A percentile compares a stretch with the other conserved stretches of the same genome.
Evolutionary conservation across 2,888 invertebrate species (phyloP).

Genomic region (Creontiades dilutus): DNA sequence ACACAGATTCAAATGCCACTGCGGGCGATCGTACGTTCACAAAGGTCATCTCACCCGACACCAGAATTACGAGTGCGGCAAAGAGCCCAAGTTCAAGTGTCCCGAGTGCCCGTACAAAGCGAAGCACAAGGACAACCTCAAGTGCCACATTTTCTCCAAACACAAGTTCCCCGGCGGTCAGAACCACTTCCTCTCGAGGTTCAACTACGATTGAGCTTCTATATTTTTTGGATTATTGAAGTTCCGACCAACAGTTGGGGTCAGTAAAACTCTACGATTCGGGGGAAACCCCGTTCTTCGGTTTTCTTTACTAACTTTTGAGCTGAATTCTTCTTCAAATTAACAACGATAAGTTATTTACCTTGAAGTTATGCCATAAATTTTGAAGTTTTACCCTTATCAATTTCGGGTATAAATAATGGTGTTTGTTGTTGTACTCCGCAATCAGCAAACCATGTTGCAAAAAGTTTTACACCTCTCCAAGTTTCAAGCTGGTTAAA

Average conservation of each 20-base stretch:
- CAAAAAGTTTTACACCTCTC: no score
- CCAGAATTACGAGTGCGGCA: slow-evolving; percentile 72
- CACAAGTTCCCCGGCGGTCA: slow-evolving; percentile 55
- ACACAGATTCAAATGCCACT: slow-evolving; percentile 74
- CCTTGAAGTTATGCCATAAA: no score
- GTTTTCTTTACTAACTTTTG: no score
- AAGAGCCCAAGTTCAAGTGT: slow-evolving; percentile 72
- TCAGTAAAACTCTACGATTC: no score
- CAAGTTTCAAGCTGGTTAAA: no score
- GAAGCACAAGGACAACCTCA: slow-evolving; percentile 71
- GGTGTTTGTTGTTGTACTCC: no score
- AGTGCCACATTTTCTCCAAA: slow-evolving; percentile 57
- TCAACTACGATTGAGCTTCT: background rate
- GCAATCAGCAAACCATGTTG: no score
- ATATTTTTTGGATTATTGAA: background rate
- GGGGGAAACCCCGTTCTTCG: no score
- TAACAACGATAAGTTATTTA: no score
- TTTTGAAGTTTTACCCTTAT: no score
- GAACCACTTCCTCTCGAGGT: slow-evolving; percentile 6
- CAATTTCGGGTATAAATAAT: no score
- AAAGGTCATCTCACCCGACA: slow-evolving; percentile 74
- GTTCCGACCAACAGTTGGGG: background rate
- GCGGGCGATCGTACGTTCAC: slow-evolving; percentile 76
- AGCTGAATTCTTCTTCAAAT: no score
- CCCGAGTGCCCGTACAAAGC: slow-evolving; percentile 74